phyloP scores from a whole-genome alignment of 2,888 invertebrate species.

The Camptogramma bilineatum region DNA sequence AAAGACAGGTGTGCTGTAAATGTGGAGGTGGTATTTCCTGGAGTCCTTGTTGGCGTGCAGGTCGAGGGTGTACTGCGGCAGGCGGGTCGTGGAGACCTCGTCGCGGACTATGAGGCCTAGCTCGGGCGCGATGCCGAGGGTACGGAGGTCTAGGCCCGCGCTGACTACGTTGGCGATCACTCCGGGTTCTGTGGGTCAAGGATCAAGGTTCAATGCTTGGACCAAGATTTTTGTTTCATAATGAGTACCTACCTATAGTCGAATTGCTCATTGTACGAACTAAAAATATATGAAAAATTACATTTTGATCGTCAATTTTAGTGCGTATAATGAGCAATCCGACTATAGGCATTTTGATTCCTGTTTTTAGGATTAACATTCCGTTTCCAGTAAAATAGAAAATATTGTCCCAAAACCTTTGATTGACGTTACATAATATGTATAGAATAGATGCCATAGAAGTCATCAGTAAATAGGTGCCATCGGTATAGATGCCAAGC shows the following conservation, averaged over 20 bases:
- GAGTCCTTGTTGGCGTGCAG: constrained; percentile 90
- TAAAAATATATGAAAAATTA: too few relatives aligned
- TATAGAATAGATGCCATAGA: too few relatives aligned
- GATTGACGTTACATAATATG: too few relatives aligned
- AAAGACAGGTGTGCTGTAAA: constrained; percentile 87
- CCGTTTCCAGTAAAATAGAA: too few relatives aligned
- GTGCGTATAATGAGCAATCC: too few relatives aligned
- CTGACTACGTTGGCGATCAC: constrained; percentile 87
- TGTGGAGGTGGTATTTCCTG: constrained; percentile 89
- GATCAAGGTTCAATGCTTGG: background rate
- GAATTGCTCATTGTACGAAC: too few relatives aligned
- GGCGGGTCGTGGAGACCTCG: constrained; percentile 83
- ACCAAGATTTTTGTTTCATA: background rate
- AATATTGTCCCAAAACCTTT: too few relatives aligned
- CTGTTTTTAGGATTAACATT: too few relatives aligned
- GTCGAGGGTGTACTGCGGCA: constrained; percentile 88
- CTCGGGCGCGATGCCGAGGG: constrained; percentile 90
- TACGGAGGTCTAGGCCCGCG: constrained; percentile 89
- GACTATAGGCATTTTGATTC: too few relatives aligned
- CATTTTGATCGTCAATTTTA: too few relatives aligned
- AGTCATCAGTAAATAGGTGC: too few relatives aligned
- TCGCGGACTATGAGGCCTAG: constrained; percentile 89
- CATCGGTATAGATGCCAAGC: too few relatives aligned
- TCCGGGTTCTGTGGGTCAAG: constrained; percentile 70
- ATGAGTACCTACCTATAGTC: background rate